These are phyloP conservation scores for Odontamblyopus rebecca DNA, from an alignment of 2,797 vertebrate species.

Conservation along the genomic window DNA sequence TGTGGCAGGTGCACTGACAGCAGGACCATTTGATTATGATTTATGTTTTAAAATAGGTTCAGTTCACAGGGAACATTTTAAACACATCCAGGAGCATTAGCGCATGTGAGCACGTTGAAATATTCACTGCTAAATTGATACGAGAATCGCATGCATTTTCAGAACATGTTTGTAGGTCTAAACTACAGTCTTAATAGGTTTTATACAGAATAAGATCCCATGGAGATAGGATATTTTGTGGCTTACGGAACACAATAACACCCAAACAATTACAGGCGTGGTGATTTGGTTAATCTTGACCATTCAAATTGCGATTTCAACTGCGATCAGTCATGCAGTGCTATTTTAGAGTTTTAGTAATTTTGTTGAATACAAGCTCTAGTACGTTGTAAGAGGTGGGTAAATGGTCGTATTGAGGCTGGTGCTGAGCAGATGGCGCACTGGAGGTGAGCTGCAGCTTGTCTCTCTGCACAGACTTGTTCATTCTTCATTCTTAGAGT, in stretches of 20 bases:
- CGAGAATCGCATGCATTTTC: background rate
- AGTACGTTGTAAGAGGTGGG: background rate
- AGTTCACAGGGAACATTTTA: background rate
- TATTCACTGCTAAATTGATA: background rate
- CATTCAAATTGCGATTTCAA: background rate
- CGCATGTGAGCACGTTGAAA: background rate
- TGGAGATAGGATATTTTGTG: background rate
- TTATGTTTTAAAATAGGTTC: background rate
- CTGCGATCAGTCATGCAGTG: background rate
- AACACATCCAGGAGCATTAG: background rate
- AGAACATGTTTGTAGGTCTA: background rate
- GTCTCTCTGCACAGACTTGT: background rate
- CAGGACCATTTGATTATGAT: background rate
- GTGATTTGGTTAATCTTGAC: background rate
- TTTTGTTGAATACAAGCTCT: background rate
- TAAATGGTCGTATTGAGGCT: background rate
- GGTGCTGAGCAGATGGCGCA: background rate
- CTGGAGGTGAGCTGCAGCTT: background rate
- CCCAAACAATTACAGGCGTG: background rate
- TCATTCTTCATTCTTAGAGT: slow-evolving; percentile 7
- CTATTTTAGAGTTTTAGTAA: background rate
- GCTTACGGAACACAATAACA: background rate
- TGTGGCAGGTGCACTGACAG: background rate
- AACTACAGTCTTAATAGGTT: background rate
- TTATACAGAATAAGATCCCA: background rate